These are phyloP conservation scores for Plecturocebus donacophilus DNA, from an alignment of 2,113 vertebrate species.

Conservation along the genomic window DNA sequence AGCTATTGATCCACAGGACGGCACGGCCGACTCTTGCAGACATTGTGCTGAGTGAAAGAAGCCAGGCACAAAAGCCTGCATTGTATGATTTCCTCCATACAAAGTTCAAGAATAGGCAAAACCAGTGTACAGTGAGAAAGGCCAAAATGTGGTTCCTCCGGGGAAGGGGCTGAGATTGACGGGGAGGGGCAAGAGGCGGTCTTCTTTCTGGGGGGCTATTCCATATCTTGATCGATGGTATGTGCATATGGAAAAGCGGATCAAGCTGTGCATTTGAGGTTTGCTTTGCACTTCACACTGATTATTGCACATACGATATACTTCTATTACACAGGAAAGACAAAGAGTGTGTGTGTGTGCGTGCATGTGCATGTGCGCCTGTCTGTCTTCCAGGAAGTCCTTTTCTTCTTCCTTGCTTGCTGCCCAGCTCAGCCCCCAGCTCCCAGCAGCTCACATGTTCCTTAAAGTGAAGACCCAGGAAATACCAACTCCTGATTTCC, in stretches of 20 bases:
- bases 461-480: background rate
- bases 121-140: background rate
- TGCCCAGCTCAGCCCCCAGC: background rate
- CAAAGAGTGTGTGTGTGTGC: background rate
- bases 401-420: background rate
- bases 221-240: rapidly evolving
- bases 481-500: background rate
- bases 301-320: rapidly evolving
- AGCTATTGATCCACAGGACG: background rate
- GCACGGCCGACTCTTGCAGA: background rate
- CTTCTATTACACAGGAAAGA: background rate
- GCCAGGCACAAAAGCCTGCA: background rate
- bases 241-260: rapidly evolving
- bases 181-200: rapidly evolving
- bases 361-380: no score
- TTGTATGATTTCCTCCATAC: rapidly evolving
- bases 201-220: background rate
- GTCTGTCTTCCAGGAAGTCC: background rate
- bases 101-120: background rate
- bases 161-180: background rate
- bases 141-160: background rate
- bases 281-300: no score
- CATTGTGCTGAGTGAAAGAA: background rate
- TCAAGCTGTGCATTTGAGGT: no score
- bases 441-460: background rate